Percentiles rank a stretch among this genome's conserved stretches.
phyloP scores from a whole-genome alignment of 53 echinoderm and acorn worm genomes.

The Luidia sarsii region DNA sequence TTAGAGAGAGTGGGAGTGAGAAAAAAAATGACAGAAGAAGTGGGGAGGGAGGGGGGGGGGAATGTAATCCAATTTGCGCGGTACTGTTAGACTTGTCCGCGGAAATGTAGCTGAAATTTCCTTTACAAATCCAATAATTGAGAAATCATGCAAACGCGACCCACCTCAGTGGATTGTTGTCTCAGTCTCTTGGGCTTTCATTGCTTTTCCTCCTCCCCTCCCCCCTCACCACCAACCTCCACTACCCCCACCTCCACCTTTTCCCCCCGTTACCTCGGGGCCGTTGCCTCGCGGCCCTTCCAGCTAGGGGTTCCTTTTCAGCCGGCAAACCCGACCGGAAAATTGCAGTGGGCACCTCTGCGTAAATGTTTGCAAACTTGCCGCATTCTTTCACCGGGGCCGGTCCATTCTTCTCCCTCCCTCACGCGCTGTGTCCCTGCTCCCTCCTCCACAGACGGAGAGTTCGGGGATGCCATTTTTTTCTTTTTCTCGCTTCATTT shows the following conservation, averaged over 20 bases:
- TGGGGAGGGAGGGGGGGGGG: no score
- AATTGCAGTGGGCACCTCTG: slow-evolving; percentile 43
- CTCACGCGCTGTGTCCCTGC: no score
- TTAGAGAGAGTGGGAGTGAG: no score
- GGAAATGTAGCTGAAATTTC: slow-evolving; percentile 52
- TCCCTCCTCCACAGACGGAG: no score
- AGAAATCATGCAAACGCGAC: not conserved
- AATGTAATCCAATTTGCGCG: slow-evolving; percentile 36
- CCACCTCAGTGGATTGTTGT: not conserved
- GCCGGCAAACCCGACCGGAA: slow-evolving; percentile 25
- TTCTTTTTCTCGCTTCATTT: no score
- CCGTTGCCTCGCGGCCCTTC: not conserved
- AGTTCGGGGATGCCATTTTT: no score
- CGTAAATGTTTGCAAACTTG: slow-evolving; percentile 54
- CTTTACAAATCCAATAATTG: not conserved
- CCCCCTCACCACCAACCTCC: no score
- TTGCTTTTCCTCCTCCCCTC: no score
- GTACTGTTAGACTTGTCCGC: slow-evolving; percentile 6
- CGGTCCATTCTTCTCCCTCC: slow-evolving; percentile 1
- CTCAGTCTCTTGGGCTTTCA: no score
- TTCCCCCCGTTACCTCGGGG: not conserved
- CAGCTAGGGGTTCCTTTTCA: not conserved
- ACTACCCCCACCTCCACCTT: not conserved
- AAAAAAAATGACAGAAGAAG: no score
- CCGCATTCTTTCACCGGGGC: slow-evolving; percentile 46